These are phyloP conservation scores for Chlamydotis undulata DNA, from an alignment of 2,113 vertebrate genomes.

Conservation along the genomic window DNA sequence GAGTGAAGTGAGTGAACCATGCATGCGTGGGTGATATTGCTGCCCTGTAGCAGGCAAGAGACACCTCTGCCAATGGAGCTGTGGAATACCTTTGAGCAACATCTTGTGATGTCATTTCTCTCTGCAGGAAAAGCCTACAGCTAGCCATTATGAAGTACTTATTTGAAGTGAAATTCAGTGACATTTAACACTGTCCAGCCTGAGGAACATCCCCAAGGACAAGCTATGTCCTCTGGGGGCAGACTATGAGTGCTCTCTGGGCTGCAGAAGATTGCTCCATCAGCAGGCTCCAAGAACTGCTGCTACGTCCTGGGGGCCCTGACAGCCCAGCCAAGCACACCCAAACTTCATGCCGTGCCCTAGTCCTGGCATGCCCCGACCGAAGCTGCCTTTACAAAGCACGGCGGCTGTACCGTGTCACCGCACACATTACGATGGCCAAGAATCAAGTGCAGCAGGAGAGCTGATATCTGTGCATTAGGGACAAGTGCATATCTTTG, in stretches of 20 bases:
- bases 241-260: neutral
- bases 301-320: neutral
- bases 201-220: neutral
- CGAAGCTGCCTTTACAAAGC: neutral
- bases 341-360: neutral
- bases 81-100: neutral
- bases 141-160: neutral
- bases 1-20: neutral
- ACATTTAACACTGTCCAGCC: neutral
- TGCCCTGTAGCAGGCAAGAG: neutral
- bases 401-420: neutral
- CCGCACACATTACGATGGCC: neutral
- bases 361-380: neutral
- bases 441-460: neutral
- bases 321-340: neutral
- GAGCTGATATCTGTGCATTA: neutral
- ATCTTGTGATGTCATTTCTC: neutral
- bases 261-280: neutral
- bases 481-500: neutral
- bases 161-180: neutral
- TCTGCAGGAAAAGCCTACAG: neutral
- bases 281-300: neutral
- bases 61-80: neutral
- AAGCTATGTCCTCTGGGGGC: neutral
- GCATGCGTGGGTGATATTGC: accelerated